Conservation (phyloP, 2,888 invertebrate species). For the Cloeon dipterum region DNA sequence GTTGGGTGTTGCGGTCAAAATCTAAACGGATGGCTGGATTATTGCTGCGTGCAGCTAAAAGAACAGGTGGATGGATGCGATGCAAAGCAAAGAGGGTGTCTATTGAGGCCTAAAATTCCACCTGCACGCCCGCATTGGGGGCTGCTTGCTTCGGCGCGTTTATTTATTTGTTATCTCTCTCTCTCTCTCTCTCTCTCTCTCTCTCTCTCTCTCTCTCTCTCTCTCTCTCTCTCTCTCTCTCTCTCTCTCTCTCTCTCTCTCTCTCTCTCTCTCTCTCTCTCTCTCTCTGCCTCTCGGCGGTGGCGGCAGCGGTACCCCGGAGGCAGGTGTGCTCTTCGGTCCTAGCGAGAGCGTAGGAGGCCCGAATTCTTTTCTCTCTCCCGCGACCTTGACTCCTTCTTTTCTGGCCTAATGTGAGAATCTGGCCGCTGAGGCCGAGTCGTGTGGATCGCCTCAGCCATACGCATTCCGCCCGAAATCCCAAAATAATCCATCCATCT, state of each 20-base stretch:
- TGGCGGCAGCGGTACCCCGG: neutral
- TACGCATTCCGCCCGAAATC: too few species aligned
- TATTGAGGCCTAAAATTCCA: slow-evolving; percentile 2
- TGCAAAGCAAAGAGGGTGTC: too few species aligned
- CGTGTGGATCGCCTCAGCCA: too few species aligned
- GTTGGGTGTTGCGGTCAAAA: too few species aligned
- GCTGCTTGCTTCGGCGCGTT: slow-evolving; percentile 5
- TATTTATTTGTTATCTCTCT: slow-evolving; percentile 6
- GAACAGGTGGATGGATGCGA: too few species aligned
- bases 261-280: neutral
- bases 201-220: slow-evolving; percentile 2
- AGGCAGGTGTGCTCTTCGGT: neutral
- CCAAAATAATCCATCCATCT: too few species aligned
- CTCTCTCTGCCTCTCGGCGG: neutral
- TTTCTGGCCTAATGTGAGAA: too few species aligned
- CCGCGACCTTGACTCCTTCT: too few species aligned
- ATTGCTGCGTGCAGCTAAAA: too few species aligned
- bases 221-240: neutral
- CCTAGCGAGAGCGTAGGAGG: neutral
- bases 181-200: too few species aligned
- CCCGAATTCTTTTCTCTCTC: slow-evolving; percentile 4
- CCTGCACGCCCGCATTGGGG: slow-evolving; percentile 4
- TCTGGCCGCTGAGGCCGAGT: too few species aligned
- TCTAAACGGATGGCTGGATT: too few species aligned
- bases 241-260: slow-evolving; percentile 2